phyloP scores from a whole-genome alignment of 2,888 invertebrate species.

The Coelogynopora nodosa region DNA sequence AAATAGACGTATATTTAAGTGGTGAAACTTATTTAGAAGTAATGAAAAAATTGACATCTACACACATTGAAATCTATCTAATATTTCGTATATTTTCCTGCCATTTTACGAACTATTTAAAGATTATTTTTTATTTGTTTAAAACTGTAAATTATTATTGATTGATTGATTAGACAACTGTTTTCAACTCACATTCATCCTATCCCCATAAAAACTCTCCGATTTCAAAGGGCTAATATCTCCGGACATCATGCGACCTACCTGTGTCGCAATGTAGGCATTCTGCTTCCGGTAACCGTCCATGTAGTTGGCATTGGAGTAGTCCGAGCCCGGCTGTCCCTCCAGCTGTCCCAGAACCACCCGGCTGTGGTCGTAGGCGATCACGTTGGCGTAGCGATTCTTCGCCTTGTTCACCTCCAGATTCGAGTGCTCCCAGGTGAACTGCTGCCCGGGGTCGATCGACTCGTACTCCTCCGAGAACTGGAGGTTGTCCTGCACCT shows the following conservation, averaged over 20 bases:
- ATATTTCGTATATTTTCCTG: too few species aligned
- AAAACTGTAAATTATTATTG: too few species aligned
- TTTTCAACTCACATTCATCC: too few species aligned
- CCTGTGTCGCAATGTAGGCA: conserved; percentile 93
- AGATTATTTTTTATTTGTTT: too few species aligned
- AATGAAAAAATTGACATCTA: too few species aligned
- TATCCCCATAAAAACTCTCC: too few species aligned
- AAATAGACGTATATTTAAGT: too few species aligned
- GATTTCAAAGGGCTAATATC: too few species aligned
- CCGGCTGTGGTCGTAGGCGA: conserved; percentile 95
- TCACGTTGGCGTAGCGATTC: conserved; percentile 97
- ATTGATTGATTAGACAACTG: too few species aligned
- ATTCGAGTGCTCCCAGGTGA: conserved; percentile 98
- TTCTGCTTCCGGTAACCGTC: conserved; percentile 97
- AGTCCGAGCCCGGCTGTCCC: conserved; percentile 84
- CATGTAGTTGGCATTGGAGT: conserved; percentile 98
- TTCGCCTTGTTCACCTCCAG: conserved; percentile 98
- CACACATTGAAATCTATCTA: too few species aligned
- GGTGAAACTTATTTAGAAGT: too few species aligned
- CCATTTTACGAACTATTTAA: too few species aligned
- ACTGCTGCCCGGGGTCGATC: conserved; percentile 70
- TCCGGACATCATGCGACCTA: conserved; percentile 52
- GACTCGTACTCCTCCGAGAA: conserved; percentile 97
- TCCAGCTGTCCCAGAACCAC: conserved; percentile 85
- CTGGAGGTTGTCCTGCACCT: conserved; percentile 88